Base-by-base conservation (phyloP, 2,888 invertebrate species). In the Phyllotreta striolata region DNA sequence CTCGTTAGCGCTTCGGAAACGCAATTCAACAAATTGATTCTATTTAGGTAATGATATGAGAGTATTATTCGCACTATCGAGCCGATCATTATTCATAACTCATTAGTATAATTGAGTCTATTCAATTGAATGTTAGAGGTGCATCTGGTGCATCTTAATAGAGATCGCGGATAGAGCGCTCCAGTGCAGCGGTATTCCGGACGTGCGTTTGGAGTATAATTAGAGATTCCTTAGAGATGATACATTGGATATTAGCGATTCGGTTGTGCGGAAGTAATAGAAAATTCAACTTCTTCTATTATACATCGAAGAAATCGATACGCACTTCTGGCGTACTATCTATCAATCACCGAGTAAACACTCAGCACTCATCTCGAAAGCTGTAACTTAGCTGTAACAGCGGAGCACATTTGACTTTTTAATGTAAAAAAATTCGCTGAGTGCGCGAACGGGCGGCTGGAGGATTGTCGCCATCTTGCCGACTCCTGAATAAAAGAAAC, bases 401-500 rank as follows among this genome's bases (percentile, higher is more conserved):
- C 24, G 24, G 24, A 52, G 34, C 55, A 12, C n/a, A 55, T 55
- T 55, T 55, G 41, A 14, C 43, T 55, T 55, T 55, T 55, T 55
- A 41, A 55, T 55, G 43, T 55, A 55, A 55, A 55, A 55, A 55
- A 41, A n/a, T 41, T 55, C 43, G 41, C 55, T 55, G 55, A 55
- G 43, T 41, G 40, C 43, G 55, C 55, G 43, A 55, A 55, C 43
- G 43, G 24, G 24, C 1, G 24, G 24, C 4, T 12, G 13, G 43
- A 43, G 43, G 43, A 12, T 12, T 43, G 13, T 43, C 43, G 43
- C 13, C 43, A 43, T 43, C 43, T 43, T 43, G 43, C 43, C 43
- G 10, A 12, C 10, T 12, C 6, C 13, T 43, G 34, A 35, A 9
- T 14, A 3, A 14, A 49, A 10, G 24, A 38, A 52, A 52, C 39